Evolutionary conservation across 2,113 vertebrate species (phyloP), one percentile per base, ranked within the genome.

Genomic region (Peromyscus polionotus): DNA sequence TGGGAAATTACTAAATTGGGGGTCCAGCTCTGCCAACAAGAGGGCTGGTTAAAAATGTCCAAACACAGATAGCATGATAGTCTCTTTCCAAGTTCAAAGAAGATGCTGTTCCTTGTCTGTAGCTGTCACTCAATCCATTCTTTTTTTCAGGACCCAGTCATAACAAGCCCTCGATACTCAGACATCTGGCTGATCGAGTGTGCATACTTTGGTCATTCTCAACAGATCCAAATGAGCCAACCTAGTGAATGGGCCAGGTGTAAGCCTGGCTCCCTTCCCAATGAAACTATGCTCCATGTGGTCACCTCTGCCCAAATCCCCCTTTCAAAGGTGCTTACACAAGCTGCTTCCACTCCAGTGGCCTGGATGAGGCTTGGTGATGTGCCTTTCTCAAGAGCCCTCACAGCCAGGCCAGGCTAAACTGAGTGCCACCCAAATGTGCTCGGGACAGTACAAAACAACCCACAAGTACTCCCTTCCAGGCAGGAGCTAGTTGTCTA

Each of bases 1-100:
- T 96, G n/a, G 94, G 76, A 92, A 98, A 97, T 93, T 3, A 0
- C 92, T 95, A 98, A 97, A 63, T 96, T 54, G 87, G 57, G n/a
- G 93, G 95, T 92, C 75, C 88, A 68, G 70, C 98, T 95, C 93
- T 95, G 88, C 80, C 16, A 12, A 73, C 80, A 39, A 11, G 2
- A 75, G 57, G 11, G 1, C 10, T 0, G 0, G 88, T 87, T 77
- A 68, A 94, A 97, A 95, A 77, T 13, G 0, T 45, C 57, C 1
- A 1, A 24, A n/a, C 31, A 67, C 1, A 2, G 0, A 39, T 16
- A 94, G 28, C 0, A 57, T 0, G 2, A 61, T 54, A 75, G 72
- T 91, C 95, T 61, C 10, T 94, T 67, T 73, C 76, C 0, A 2
- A 67, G 89, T 22, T 91, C 7, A n/a, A 4, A 72, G 86, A 57